Base-by-base conservation (phyloP, 2,113 vertebrate species). In the Alectura lathami region DNA sequence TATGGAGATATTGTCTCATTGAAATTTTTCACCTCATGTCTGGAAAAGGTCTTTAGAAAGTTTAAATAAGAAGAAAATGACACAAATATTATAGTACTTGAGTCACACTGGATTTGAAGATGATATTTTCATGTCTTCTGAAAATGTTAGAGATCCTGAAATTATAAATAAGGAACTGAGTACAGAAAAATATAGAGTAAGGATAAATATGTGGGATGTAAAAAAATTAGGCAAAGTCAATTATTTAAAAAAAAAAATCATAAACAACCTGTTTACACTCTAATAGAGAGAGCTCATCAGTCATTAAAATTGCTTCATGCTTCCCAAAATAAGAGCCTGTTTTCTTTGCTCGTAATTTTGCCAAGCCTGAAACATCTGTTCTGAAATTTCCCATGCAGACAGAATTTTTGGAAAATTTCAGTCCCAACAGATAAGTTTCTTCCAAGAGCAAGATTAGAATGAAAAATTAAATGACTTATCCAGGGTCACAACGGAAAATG, bases 361-460 rank as follows among this genome's bases (percentile, higher is more conserved):
- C 66, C 83, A 78, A 90, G 30, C 40, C 27, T 53, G 48, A 91
- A 96, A 93, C 60, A 93, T 95, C 87, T 95, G 91, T 59, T 88
- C 68, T 78, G 83, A 89, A 93, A 94, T 91, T 94, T 93, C 87
- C 72, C 36, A 74, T 59, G 45, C 51, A 78, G 43, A 34, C 5
- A 32, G 48, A 90, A 72, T 67, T 94, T 95, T 91, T 81, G 68
- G 85, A 90, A 96, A 94, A 94, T 59, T 93, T 94, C 13, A 86
- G 56, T 83, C 60, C 73, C 43, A 59, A 78, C 13, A 89, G 76
- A 76, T 93, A 89, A 51, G 11, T 70, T 88, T 93, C 76, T 95
- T 95, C 85, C 89, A 95, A 72, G 34, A 96, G 83, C 38, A 74
- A 90, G 64, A 86, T 89, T 67, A 91, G 17, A 68, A 34, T 70